Conservation (phyloP, 2,113 vertebrate species). For the Hystrix brachyura region DNA sequence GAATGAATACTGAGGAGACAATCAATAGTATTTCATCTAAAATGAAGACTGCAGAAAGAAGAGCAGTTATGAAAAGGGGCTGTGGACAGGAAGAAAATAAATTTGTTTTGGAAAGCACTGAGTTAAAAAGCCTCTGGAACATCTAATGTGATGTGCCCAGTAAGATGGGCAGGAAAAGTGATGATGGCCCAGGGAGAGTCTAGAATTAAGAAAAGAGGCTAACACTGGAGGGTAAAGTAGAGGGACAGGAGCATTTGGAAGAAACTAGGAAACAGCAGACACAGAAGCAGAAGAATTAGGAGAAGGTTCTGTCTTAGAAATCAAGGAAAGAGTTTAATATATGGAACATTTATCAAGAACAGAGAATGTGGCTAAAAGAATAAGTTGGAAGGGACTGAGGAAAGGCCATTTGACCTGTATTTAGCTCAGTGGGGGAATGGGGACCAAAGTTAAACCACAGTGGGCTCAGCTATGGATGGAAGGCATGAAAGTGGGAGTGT, state of each 20-base stretch:
- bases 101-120: neutral
- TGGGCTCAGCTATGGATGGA: neutral
- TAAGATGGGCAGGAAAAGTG: neutral
- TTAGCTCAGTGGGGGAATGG: neutral
- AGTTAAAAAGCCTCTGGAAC: neutral
- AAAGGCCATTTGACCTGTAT: neutral
- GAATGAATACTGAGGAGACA: neutral
- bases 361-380: neutral
- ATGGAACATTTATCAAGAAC: neutral
- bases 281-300: neutral
- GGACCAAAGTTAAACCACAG: neutral
- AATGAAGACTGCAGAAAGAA: constrained; percentile 16
- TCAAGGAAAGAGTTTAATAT: neutral
- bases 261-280: neutral
- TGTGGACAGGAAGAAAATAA: constrained; percentile 5
- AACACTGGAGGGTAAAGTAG: neutral
- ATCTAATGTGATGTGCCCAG: neutral
- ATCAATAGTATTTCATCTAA: constrained; percentile 2
- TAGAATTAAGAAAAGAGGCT: constrained; percentile 6
- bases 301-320: constrained; percentile 3
- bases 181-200: neutral
- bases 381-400: neutral
- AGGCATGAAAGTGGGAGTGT: neutral
- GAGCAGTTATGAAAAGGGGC: neutral
- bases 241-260: neutral